Evolutionary conservation across 2,888 invertebrate genomes (phyloP), one percentile per base, ranked within the genome.

Genomic region (Chesias legatella): DNA sequence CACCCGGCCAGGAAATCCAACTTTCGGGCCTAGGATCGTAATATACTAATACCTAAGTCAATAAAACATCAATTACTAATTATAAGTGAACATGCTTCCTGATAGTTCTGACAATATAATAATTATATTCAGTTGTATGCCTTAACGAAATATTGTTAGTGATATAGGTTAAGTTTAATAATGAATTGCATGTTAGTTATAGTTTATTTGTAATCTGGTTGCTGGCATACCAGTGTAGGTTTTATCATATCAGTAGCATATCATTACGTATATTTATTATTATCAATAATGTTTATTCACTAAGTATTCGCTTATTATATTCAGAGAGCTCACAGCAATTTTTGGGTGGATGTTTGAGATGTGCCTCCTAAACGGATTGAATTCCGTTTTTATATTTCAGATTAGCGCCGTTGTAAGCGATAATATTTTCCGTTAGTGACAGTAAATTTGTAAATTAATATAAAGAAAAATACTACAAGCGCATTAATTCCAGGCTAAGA

Each of bases 171-270:
- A 81, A 75, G 43, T 64, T 68, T 74, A 77, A 20, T 69, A 72
- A 65, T 70, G 61, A 70, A 74, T 68, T 76, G 80, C 82, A 82
- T 81, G 78, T 69, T 82, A 81, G 73, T 53, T 69, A 64, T 56
- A 55, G 64, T 47, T 17, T 34, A 46, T 69, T 69, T 63, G 53
- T 52, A 43, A 66, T 66, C 64, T 62, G 67, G 63, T 60, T 58
- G 65, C 78, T 81, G 82, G 79, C 78, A 75, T 66, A 56, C 79
- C 79, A 79, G 79, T 76, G 76, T 82, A 84, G 79, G 76, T 80
- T 84, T 72, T 82, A 83, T 85, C 86, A 86, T 86, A 86, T 85
- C 86, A 79, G 81, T 82, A 81, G 77, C 83, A 84, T 84, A 85
- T 84, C 83, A 80, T 81, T 76, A 77, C 71, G 50, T 74, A 69